Evolutionary conservation across 2,113 vertebrate genomes (phyloP).

Genomic region (Empidonax traillii): DNA sequence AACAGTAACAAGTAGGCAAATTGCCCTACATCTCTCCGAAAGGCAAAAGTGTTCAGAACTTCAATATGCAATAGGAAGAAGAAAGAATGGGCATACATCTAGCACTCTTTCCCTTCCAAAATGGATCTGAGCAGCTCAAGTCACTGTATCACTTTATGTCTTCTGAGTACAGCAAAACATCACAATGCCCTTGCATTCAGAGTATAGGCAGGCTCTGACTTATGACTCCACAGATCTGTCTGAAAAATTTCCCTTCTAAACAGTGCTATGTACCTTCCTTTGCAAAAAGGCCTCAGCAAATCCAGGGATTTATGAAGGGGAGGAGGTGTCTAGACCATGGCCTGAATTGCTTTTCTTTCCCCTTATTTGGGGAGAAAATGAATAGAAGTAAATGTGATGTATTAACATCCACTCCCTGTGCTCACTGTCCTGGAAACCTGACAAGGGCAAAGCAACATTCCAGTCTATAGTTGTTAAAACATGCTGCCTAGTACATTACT

Average conservation of each 20-base stretch:
- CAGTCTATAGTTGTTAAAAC: neutral
- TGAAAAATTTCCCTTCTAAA: neutral
- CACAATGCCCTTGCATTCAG: neutral
- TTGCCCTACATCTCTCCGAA: neutral
- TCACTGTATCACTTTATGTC: neutral
- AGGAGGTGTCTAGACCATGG: neutral
- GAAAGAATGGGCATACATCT: neutral
- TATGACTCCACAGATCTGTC: neutral
- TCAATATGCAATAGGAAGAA: neutral
- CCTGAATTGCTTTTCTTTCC: neutral
- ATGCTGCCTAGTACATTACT: neutral
- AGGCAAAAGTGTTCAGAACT: neutral
- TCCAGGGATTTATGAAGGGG: neutral
- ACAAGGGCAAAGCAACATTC: neutral
- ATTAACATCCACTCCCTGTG: neutral
- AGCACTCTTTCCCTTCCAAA: neutral
- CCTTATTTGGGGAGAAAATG: neutral
- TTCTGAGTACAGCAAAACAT: neutral
- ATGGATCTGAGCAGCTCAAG: neutral
- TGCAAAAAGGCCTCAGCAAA: neutral
- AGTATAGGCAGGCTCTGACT: neutral
- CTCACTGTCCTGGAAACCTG: neutral
- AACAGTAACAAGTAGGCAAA: neutral
- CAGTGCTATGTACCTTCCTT: neutral
- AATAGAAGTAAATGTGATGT: neutral